Evolutionary conservation across 2,797 vertebrate species (phyloP), one percentile per base, ranked within the genome.

Genomic region (Cheirogaleus major): DNA sequence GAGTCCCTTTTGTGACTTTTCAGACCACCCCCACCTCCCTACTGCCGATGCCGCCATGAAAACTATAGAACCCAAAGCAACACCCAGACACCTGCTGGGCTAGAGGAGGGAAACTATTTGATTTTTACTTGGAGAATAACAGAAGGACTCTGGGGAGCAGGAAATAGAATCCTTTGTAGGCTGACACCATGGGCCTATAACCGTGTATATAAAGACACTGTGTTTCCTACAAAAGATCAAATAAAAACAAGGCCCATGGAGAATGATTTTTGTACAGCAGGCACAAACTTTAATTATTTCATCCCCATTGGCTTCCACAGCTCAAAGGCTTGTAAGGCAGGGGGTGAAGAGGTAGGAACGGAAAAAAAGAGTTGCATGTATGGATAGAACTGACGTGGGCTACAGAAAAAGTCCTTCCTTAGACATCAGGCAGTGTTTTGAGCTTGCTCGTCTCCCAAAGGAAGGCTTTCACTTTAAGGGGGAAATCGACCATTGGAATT

Each of bases 141-240:
- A 38, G 1, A 17, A 83, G 13, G 48, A 61, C 65, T 63, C 13
- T 11, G 41, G 57, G 61, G 8, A 38, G 23, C 6, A 7, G 41
- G n/a, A 86, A 89, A 72, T 41, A 38, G 45, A 78, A 86, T 30
- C 10, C 43, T 69, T 67, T 89, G 59, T 82, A 83, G 27, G 32
- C 50, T 83, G 76, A 79, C 17, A 38, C 41, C 32, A 59, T 9
- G 14, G 55, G 57, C 27, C 41, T 85, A 0, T 43, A 80, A 65
- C 63, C 50, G 12, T 87, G 7, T 86, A 27, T 79, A 35, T 85
- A 96, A 95, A 83, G 63, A 67, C 35, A 38, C 38, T 50, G 23
- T 72, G 32, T 69, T 88, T 96, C 80, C 70, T 48, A 67, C 50
- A 90, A 92, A 90, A 90, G 57, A 90, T 84, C 59, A 94, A 81